Evolutionary conservation across 2,888 invertebrate species (phyloP).

Genomic region (Erebia palarica): DNA sequence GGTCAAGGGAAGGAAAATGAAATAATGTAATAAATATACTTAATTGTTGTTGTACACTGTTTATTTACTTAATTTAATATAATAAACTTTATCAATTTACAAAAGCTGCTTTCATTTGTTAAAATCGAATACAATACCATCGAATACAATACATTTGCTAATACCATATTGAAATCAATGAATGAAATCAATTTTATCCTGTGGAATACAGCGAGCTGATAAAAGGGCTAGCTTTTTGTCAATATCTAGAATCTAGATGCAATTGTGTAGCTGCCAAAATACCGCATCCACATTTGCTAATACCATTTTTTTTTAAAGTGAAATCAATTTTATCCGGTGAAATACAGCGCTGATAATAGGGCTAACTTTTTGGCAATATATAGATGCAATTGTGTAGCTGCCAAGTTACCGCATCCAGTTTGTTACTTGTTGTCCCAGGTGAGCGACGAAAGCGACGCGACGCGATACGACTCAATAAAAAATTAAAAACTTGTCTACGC

Average conservation of each 20-base stretch:
- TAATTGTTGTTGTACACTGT: neutral
- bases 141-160: neutral
- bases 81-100: constrained; percentile 6
- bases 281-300: constrained; percentile 5
- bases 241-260: neutral
- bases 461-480: too few relatives aligned
- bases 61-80: neutral
- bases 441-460: too few relatives aligned
- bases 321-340: too few relatives aligned
- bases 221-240: too few relatives aligned
- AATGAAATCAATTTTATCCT: too few relatives aligned
- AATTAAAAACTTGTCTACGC: too few relatives aligned
- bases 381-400: neutral
- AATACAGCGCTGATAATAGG: too few relatives aligned
- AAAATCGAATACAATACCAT: neutral
- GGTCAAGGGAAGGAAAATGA: neutral
- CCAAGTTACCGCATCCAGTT: too few relatives aligned
- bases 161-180: neutral
- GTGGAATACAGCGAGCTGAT: too few relatives aligned
- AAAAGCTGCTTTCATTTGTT: constrained; percentile 7
- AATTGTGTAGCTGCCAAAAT: too few relatives aligned
- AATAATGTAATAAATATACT: neutral
- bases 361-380: too few relatives aligned
- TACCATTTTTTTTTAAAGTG: neutral
- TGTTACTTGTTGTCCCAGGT: too few relatives aligned